Evolutionary conservation across 2,888 invertebrate genomes (phyloP), one percentile per base, ranked within the genome.

Genomic region (Eristalinus sepulchralis): DNA sequence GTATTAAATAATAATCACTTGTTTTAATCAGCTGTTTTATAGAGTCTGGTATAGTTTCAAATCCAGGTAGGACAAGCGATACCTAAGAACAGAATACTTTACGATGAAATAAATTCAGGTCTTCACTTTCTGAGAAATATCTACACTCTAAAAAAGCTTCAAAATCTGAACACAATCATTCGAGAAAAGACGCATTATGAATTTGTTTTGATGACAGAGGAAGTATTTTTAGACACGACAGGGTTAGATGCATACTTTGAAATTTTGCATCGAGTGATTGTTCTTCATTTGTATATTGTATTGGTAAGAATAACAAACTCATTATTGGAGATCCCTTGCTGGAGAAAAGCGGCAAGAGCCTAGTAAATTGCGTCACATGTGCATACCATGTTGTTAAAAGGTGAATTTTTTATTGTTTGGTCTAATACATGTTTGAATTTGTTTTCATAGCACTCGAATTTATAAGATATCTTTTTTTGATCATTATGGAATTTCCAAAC

Each of bases 1-100:
- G 89, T 68, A 94, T 88, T 90, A 93, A 93, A 89, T 95, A 95
- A 91, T 94, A 94, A 89, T 94, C 94, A 89, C 92, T 93, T 89
- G 94, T 94, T 68, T 92, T 91, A 33, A 91, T 89, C 76, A 94
- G 88, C 75, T 90, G 89, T 11, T 75, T 6, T 17, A 89, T 36
- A 36, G 70, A 8, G 9, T 33, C 33, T 27, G 89, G 89, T 70
- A 88, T 67, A 87, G 89, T 90, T 73, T 91, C 89, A 68, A 92
- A 92, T 89, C 93, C 93, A 62, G 95, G 94, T 89, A 94, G 89
- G 80, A 94, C 91, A 88, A 94, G 90, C 79, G 94, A 94, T 66
- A 94, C 91, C 95, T 95, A 90, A 88, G 59, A 67, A 75, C 88
- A 57, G 17, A 66, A 47, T 34, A 20, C 68, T 33, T 6, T 47